These are phyloP conservation scores for Atherinomorus stipes DNA, from an alignment of 2,113 vertebrate species.

Conservation along the genomic window DNA sequence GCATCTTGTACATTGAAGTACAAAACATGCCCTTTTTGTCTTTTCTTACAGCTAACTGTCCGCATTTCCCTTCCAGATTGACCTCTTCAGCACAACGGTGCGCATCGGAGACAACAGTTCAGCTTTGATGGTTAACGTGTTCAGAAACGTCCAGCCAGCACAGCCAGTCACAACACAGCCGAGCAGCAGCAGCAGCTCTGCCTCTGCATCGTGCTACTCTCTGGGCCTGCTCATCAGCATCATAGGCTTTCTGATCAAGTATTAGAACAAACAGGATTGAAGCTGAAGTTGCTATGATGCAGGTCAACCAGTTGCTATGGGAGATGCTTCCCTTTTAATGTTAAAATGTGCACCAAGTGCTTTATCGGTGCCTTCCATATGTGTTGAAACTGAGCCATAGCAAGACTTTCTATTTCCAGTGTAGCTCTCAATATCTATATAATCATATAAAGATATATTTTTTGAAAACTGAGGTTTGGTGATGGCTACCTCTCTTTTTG, in stretches of 20 bases:
- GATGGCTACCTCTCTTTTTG: no score
- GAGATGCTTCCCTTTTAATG: background rate
- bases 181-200: background rate
- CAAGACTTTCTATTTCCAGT: background rate
- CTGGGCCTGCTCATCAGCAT: conserved; percentile 41
- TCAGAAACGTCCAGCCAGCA: conserved; percentile 46
- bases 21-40: background rate
- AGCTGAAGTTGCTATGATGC: background rate
- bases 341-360: background rate
- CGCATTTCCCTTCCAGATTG: conserved; percentile 56
- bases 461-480: no score
- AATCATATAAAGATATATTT: background rate
- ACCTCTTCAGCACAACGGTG: conserved; percentile 62
- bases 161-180: conserved; percentile 46
- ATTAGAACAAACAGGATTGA: background rate
- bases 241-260: background rate
- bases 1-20: background rate
- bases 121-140: conserved; percentile 43
- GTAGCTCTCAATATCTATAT: background rate
- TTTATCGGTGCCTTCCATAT: background rate
- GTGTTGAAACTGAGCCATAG: background rate
- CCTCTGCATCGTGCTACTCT: conserved; percentile 8
- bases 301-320: background rate
- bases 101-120: background rate
- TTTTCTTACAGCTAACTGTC: background rate